Conservation (phyloP, 2,888 invertebrate genomes). For the Sinopyrophorus schimmeli region DNA sequence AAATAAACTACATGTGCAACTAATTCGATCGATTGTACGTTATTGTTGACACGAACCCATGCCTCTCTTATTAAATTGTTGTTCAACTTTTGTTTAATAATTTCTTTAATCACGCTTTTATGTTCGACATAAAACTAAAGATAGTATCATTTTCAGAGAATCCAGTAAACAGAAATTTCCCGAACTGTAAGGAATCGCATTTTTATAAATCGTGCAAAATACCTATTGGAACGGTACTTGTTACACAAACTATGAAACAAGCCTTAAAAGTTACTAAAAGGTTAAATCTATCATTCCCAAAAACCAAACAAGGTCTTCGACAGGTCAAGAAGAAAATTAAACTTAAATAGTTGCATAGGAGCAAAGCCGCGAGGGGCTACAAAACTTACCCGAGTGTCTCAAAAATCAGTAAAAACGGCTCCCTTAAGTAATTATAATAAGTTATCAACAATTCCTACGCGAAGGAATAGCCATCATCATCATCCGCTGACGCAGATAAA, state of each 20-base stretch:
- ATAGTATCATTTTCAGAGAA: constrained; percentile 20
- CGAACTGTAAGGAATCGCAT: constrained; percentile 9
- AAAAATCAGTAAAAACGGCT: constrained; percentile 29
- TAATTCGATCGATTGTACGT: too few relatives aligned
- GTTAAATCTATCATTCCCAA: too few relatives aligned
- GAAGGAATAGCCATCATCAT: constrained; percentile 21
- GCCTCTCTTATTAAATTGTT: too few relatives aligned
- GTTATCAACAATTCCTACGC: constrained; percentile 15
- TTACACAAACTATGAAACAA: constrained; percentile 25
- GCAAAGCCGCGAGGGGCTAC: too few relatives aligned
- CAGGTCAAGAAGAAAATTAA: too few relatives aligned
- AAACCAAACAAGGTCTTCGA: not conserved
- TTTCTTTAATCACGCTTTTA: too few relatives aligned
- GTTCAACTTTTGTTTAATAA: too few relatives aligned
- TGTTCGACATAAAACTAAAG: too few relatives aligned
- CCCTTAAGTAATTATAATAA: constrained; percentile 29
- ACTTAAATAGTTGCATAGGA: too few relatives aligned
- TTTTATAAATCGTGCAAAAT: constrained; percentile 11
- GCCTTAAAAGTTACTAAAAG: constrained; percentile 17
- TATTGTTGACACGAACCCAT: too few relatives aligned
- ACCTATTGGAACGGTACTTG: constrained; percentile 4
- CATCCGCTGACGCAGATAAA: constrained; percentile 8
- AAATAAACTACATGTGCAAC: too few relatives aligned
- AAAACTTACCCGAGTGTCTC: constrained; percentile 5
- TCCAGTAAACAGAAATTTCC: constrained; percentile 7